Base-by-base conservation (phyloP, 2,113 vertebrate genomes). In the Perca flavescens region DNA sequence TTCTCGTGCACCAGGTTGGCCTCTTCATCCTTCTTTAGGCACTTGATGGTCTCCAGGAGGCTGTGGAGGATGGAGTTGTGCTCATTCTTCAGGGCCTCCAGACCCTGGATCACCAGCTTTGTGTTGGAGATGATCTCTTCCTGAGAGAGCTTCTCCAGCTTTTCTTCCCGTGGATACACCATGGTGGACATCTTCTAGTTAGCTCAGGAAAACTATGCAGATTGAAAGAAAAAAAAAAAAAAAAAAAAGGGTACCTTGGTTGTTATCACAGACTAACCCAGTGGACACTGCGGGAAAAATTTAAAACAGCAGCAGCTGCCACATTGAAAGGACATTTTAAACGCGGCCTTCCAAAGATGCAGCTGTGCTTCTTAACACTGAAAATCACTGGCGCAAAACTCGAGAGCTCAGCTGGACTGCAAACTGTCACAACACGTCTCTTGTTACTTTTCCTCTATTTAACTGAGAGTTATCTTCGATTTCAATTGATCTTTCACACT, bases 111-210 rank as follows among this genome's bases (percentile, higher is more conserved):
- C 79, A 99, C 98, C 86, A 98, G 93, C 87, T 97, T 97, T 1
- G 98, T 99, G 93, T 98, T 99, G 47, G 97, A 98, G 94, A 99
- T 97, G 17, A 99, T 99, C 94, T 99, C 98, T 89, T 99, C 98
- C 95, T 99, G 98, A 79, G 96, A 97, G 75, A 99, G 95, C 88
- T 98, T 99, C 92, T 98, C 97, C 9, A 98, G 94, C 90, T 96
- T 94, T 93, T 99, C 98, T 89, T 99, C 98, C 70, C 97, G 95
- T 70, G 96, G 96, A 86, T 97, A 98, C 86, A 98, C 96, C 96
- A 98, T 97, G 57, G 96, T 96, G 88, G 97, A 98, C 97, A 97
- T 97, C 87, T 91, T 93, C 70, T 95, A 53, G 56, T 88, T 76
- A 92, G 85, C 90, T 88, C 79, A 93, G 79, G 86, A 72, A 85